A percentile compares a stretch with the other conserved stretches of the same genome.
Evolutionary conservation across 1,140 invertebrate species (phyloP).

Genomic region (Catajapyx aquilonaris): DNA sequence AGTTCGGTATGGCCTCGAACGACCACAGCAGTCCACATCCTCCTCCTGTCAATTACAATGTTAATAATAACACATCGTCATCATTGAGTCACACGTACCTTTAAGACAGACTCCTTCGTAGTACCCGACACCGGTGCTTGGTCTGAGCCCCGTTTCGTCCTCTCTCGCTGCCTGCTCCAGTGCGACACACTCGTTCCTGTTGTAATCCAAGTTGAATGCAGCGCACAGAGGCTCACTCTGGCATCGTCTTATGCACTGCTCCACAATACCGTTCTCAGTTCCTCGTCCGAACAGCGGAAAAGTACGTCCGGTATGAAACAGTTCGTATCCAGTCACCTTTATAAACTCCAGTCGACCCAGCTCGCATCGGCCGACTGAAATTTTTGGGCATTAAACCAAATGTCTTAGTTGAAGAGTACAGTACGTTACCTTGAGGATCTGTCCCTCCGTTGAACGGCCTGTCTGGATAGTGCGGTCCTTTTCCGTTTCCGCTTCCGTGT

Average conservation of each 20-base stretch:
- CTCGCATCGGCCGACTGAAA: constrained; percentile 13
- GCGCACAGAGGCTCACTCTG: constrained; percentile 18
- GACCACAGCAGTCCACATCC: constrained; percentile 22
- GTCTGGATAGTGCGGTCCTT: neutral
- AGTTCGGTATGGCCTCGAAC: constrained; percentile 24
- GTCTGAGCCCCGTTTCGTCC: constrained; percentile 14
- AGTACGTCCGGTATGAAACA: constrained; percentile 14
- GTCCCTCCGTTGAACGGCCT: constrained; percentile 6
- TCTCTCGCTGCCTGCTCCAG: constrained; percentile 16
- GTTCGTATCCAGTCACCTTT: constrained; percentile 23
- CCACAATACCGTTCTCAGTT: constrained; percentile 18
- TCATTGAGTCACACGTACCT: constrained; percentile 11
- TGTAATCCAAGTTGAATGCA: constrained; percentile 24
- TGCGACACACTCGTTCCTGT: constrained; percentile 21
- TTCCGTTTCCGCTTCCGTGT: neutral
- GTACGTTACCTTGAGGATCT: constrained; percentile 12
- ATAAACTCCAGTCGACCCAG: constrained; percentile 21
- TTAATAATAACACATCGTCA: neutral
- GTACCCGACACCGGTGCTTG: constrained; percentile 21
- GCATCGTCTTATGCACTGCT: constrained; percentile 19
- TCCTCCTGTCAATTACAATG: constrained; percentile 11
- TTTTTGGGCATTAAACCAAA: neutral
- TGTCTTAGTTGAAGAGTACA: neutral
- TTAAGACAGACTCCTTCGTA: constrained; percentile 24
- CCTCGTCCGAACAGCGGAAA: constrained; percentile 17